Evolutionary conservation across 2,888 invertebrate species (phyloP).

Genomic region (Dusona sp.): DNA sequence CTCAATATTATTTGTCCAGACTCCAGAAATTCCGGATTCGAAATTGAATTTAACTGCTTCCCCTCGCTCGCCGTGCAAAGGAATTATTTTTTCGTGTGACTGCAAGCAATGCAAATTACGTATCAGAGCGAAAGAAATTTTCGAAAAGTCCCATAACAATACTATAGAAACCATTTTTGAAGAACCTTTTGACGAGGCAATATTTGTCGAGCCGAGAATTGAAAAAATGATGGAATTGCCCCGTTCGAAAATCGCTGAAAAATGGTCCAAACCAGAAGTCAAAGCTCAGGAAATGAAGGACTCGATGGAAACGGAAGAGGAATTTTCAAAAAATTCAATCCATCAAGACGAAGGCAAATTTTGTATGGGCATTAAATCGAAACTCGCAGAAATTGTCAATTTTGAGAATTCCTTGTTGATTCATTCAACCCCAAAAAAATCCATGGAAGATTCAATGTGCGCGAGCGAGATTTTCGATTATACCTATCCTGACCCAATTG

Average conservation of each 20-base stretch:
- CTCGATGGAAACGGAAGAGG: neutral
- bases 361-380: neutral
- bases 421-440: slow-evolving; percentile 49
- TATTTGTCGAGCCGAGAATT: neutral
- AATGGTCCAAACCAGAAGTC: neutral
- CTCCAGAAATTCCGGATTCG: neutral
- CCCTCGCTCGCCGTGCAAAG: neutral
- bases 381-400: slow-evolving; percentile 35
- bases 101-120: slow-evolving; percentile 23
- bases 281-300: neutral
- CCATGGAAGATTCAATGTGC: slow-evolving; percentile 36
- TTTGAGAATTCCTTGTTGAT: slow-evolving; percentile 13
- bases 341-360: neutral
- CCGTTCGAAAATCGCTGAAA: neutral
- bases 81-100: slow-evolving; percentile 23
- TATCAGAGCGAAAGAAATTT: neutral
- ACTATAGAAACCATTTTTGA: slow-evolving; percentile 6
- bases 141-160: slow-evolving; percentile 11
- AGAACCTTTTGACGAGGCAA: slow-evolving; percentile 3
- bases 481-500: slow-evolving; percentile 45
- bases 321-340: neutral
- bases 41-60: neutral
- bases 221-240: neutral
- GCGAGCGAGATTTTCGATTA: slow-evolving; percentile 9
- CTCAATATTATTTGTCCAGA: slow-evolving; percentile 18